A percentile compares a stretch with the other conserved stretches of the same genome.
These are phyloP conservation scores for Pocillopora verrucosa DNA, from an alignment of 64 coral and sea anemone species.

Conservation along the genomic window DNA sequence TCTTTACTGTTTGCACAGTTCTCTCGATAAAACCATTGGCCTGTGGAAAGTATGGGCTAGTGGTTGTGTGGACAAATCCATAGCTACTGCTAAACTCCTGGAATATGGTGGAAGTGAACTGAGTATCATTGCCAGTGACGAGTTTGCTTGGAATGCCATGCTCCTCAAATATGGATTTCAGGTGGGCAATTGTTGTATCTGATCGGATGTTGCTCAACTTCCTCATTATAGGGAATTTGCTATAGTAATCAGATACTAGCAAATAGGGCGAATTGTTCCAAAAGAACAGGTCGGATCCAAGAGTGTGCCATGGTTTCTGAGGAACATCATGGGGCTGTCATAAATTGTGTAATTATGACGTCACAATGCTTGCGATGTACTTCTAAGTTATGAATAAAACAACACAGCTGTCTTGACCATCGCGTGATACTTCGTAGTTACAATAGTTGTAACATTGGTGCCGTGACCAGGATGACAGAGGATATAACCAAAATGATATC, in stretches of 20 bases:
- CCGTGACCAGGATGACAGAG: no score
- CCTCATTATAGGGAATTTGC: slow-evolving; percentile 11
- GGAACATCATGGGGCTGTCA: no score
- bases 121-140: slow-evolving; percentile 42
- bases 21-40: slow-evolving; percentile 52
- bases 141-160: slow-evolving; percentile 35
- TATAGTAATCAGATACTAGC: not conserved
- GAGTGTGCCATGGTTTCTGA: no score
- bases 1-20: slow-evolving; percentile 37
- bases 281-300: not conserved
- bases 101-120: slow-evolving; percentile 48
- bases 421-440: no score
- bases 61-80: slow-evolving; percentile 38
- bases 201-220: slow-evolving; percentile 46
- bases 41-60: slow-evolving; percentile 48
- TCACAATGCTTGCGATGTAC: no score
- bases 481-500: no score
- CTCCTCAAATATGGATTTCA: slow-evolving; percentile 44
- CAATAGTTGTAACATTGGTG: no score
- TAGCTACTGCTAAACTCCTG: slow-evolving; percentile 39
- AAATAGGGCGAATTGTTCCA: slow-evolving; percentile 10
- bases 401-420: no score
- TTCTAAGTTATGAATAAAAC: no score
- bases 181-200: slow-evolving; percentile 6
- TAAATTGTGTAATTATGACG: no score